Evolutionary conservation across 2,888 invertebrate genomes (phyloP).

Genomic region (Mimumesa dahlbomi): DNA sequence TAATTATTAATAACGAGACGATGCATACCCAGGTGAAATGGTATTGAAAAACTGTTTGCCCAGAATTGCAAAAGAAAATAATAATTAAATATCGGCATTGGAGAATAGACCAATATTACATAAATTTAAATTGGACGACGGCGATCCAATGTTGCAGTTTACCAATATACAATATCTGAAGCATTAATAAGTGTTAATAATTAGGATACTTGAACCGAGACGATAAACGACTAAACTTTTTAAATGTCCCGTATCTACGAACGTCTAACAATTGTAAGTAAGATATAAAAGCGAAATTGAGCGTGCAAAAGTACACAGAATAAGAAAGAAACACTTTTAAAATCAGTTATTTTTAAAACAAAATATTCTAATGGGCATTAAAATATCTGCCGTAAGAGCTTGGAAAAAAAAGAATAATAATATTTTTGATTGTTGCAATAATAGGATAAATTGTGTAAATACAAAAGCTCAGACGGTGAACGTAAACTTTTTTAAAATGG

Average conservation of each 20-base stretch:
- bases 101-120: constrained; percentile 12
- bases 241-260: neutral
- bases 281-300: neutral
- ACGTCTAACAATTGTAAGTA: neutral
- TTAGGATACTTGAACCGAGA: no score
- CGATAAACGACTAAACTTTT: no score
- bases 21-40: constrained; percentile 20
- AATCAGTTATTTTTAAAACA: constrained; percentile 1
- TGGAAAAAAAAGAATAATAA: constrained; percentile 22
- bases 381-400: constrained; percentile 21
- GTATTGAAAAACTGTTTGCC: neutral
- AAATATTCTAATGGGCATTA: constrained; percentile 42
- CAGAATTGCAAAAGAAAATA: constrained; percentile 4
- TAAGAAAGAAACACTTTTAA: neutral
- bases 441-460: constrained; percentile 29
- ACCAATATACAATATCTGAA: neutral
- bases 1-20: constrained; percentile 14
- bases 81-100: constrained; percentile 12
- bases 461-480: neutral
- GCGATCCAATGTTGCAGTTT: neutral
- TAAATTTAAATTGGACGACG: neutral
- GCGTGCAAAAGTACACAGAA: neutral
- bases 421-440: constrained; percentile 48
- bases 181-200: no score
- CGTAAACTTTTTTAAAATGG: neutral